Conservation (phyloP, 2,113 vertebrate species). For the Centropristis striata region DNA sequence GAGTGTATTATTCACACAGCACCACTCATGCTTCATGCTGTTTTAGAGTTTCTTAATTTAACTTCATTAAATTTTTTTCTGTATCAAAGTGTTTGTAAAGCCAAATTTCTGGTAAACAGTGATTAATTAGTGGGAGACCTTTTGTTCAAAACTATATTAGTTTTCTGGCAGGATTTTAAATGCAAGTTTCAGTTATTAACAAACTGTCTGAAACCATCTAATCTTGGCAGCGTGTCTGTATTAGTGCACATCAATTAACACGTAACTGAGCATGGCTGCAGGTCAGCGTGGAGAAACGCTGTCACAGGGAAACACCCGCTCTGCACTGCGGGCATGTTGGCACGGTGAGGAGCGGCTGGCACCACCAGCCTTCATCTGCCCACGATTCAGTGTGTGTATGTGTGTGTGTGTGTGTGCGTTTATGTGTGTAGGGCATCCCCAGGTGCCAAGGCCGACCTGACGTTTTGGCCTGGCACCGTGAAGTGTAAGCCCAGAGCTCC, state of each 20-base stretch:
- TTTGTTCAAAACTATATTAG: background rate
- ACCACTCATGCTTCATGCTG: too few relatives aligned
- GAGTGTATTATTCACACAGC: background rate
- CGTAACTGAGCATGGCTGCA: constrained; percentile 37
- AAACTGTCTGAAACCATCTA: background rate
- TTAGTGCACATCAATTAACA: constrained; percentile 34
- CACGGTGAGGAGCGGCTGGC: constrained; percentile 22
- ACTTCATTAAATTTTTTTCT: background rate
- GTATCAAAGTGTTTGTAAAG: background rate
- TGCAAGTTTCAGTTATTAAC: background rate
- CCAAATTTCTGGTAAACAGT: background rate
- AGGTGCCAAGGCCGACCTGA: constrained; percentile 20
- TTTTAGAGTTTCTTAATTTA: background rate
- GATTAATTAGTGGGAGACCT: background rate
- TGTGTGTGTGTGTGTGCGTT: constrained; percentile 2
- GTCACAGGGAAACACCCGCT: constrained; percentile 47
- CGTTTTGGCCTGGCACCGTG: background rate
- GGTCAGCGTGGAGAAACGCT: constrained; percentile 34
- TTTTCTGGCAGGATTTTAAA: background rate
- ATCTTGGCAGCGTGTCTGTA: background rate
- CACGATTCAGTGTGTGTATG: background rate
- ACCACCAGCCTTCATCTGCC: constrained; percentile 24
- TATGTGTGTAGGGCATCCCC: constrained; percentile 21
- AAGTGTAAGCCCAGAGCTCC: background rate
- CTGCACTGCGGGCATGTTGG: constrained; percentile 31